phyloP scores from a whole-genome alignment of 2,113 vertebrate species.

The Etia nguti region DNA sequence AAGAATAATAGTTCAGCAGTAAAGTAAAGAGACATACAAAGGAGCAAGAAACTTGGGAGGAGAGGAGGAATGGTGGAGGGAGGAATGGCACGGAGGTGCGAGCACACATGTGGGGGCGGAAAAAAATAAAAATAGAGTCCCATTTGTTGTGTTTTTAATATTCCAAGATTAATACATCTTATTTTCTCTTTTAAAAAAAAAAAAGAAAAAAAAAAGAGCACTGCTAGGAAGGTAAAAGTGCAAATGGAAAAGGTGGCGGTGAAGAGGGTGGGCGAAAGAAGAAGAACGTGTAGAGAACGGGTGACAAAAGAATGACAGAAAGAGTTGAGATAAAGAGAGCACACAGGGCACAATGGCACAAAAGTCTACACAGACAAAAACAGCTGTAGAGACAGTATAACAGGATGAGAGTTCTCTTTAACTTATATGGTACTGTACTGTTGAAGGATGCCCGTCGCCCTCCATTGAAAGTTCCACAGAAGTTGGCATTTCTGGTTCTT shows the following conservation, averaged over 20 bases:
- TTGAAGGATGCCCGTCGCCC: conserved; percentile 26
- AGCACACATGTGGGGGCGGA: background rate
- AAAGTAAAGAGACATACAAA: conserved; percentile 80
- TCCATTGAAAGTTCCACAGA: conserved; percentile 48
- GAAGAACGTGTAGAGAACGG: background rate
- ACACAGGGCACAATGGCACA: conserved; percentile 67
- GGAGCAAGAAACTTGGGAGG: conserved; percentile 44
- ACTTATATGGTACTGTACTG: conserved; percentile 60
- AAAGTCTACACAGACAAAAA: conserved; percentile 66
- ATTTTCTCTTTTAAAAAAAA: conserved; percentile 24
- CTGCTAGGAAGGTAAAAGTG: conserved; percentile 5
- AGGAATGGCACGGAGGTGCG: background rate
- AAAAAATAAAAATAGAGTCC: conserved; percentile 2
- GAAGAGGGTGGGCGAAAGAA: background rate
- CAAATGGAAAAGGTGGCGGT: conserved; percentile 36
- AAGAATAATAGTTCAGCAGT: conserved; percentile 96
- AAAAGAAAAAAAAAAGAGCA: conserved; percentile 12
- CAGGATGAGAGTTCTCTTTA: conserved; percentile 59
- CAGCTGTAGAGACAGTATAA: conserved; percentile 61
- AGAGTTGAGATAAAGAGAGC: conserved; percentile 24
- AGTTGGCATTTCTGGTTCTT: conserved; percentile 37
- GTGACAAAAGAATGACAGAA: background rate
- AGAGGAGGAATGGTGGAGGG: background rate
- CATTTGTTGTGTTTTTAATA: conserved; percentile 31
- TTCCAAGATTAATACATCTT: conserved; percentile 36